Evolutionary conservation across 2,888 invertebrate species (phyloP).

Genomic region (Pycnomerus fuliginosus): DNA sequence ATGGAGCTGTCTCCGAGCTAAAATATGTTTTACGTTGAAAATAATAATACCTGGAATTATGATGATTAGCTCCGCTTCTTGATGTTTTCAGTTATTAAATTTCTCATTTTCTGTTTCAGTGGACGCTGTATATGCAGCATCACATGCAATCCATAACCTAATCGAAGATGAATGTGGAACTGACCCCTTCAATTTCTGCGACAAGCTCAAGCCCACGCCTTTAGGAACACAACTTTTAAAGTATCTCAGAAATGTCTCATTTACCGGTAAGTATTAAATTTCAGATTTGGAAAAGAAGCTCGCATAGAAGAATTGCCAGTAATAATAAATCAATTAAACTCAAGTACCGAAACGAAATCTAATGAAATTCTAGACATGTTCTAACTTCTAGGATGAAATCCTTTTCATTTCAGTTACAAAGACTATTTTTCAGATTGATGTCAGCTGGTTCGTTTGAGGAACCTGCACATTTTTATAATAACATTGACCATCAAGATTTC

Average conservation of each 20-base stretch:
- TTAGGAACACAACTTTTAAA: slow-evolving; percentile 60
- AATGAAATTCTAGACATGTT: slow-evolving; percentile 5
- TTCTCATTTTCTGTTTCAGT: slow-evolving; percentile 54
- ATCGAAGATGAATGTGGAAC: slow-evolving; percentile 59
- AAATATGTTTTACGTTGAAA: too few species aligned
- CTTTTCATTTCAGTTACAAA: slow-evolving; percentile 5
- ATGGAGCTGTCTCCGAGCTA: too few species aligned
- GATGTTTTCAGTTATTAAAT: too few species aligned
- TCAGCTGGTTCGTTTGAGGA: too few species aligned
- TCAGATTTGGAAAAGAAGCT: too few species aligned
- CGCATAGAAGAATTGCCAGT: too few species aligned
- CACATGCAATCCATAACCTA: slow-evolving; percentile 67
- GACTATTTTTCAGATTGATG: slow-evolving; percentile 7
- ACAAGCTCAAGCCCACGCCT: slow-evolving; percentile 53
- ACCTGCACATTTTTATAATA: too few species aligned
- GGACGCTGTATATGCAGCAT: slow-evolving; percentile 76
- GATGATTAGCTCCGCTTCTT: too few species aligned
- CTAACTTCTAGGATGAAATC: slow-evolving; percentile 6
- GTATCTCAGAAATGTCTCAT: slow-evolving; percentile 63
- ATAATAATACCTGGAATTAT: too few species aligned
- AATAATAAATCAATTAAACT: too few species aligned
- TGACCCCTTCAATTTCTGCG: slow-evolving; percentile 51
- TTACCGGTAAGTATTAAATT: slow-evolving; percentile 49
- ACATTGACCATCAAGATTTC: too few species aligned
- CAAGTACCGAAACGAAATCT: slow-evolving; percentile 8